Evolutionary conservation across 2,888 invertebrate species (phyloP).

Genomic region (Cordilura impudica): DNA sequence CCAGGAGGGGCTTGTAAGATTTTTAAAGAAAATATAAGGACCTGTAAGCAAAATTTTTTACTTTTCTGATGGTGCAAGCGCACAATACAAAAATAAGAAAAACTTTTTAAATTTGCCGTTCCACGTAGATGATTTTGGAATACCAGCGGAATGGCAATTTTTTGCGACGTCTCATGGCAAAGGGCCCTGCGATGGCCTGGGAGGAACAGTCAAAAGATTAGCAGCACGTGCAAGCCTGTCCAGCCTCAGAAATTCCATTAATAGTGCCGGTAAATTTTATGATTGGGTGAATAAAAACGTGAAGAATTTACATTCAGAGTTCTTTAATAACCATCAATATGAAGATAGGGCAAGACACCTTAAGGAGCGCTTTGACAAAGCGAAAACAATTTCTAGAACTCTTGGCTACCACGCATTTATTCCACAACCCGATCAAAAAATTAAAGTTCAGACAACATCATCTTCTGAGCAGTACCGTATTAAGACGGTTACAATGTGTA

Average conservation of each 20-base stretch:
- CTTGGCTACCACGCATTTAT: no score
- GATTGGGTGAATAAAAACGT: neutral
- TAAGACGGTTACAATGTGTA: no score
- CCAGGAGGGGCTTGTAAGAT: no score
- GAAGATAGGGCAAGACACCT: no score
- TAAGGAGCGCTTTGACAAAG: no score
- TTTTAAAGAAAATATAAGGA: neutral
- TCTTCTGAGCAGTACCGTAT: no score
- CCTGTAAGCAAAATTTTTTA: neutral
- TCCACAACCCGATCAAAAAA: no score
- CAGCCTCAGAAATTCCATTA: neutral
- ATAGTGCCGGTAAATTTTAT: neutral
- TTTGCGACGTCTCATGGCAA: no score
- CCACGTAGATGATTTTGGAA: neutral
- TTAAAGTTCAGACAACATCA: no score
- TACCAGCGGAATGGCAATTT: neutral
- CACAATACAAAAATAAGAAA: conserved; percentile 18
- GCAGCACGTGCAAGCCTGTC: neutral
- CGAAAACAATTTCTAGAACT: no score
- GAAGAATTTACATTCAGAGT: neutral
- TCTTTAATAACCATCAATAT: no score
- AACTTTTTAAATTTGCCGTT: neutral
- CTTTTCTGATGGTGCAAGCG: conserved; percentile 27
- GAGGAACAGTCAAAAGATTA: neutral
- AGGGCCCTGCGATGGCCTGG: neutral